Evolutionary conservation across 1,140 invertebrate genomes (phyloP), one percentile per base, ranked within the genome.

Genomic region (Lethocerus indicus): DNA sequence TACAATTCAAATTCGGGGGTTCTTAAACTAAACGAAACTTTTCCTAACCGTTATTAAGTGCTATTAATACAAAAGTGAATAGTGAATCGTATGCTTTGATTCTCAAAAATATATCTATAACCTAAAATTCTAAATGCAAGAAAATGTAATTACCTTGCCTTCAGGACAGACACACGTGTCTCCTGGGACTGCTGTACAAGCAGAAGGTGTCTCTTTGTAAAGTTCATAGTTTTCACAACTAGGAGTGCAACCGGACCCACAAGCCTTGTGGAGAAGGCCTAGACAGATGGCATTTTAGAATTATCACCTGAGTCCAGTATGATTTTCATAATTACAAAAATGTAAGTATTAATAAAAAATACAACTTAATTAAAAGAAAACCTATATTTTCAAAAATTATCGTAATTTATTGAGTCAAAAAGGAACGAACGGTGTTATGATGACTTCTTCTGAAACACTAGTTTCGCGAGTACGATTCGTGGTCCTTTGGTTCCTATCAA

Each of bases 141-240:
- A n/a, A n/a, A n/a, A n/a, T n/a, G n/a, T n/a, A 53, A 64, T 57
- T 27, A 84, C 75, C 60, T 77, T 71, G 44, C 74, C 74, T 37
- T 71, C 59, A 2, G 81, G 79, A 68, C 87, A 93, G 70, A 81
- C 85, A 63, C 87, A 93, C 5, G 86, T 86, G 60, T 90, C 87
- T 24, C 67, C 69, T 5, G 63, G 63, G 46, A 62, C 63, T 28
- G 60, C 61, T 2, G 60, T 52, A 51, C 80, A 85, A 44, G 67
- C 63, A 5, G 64, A 62, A 7, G 65, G 67, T 20, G 64, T 64
- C 24, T 63, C 63, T 1, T 61, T 54, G 0, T 69, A 66, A 18
- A 67, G 62, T 24, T 70, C 66, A 48, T 68, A 67, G 53, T 71
- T 76, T 3, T 83, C 78, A 58, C 86, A 89, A 2, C 79, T 86